Evolutionary conservation across 2,888 invertebrate species (phyloP).

Genomic region (Pilophorus perplexus): DNA sequence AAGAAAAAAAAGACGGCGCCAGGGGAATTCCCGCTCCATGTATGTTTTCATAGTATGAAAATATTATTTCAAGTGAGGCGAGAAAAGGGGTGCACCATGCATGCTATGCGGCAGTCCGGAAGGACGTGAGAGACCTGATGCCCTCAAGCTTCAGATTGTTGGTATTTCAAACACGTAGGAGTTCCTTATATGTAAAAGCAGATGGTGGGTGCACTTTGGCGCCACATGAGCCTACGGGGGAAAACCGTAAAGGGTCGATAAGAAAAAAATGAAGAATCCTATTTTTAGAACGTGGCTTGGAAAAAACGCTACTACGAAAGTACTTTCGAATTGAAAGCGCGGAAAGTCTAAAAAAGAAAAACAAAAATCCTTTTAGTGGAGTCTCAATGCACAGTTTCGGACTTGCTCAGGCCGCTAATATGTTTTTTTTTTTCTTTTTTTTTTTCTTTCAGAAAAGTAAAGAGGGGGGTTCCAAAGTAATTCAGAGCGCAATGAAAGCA

Average conservation of each 20-base stretch:
- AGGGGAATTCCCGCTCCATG: too few relatives aligned
- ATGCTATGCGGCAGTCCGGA: too few relatives aligned
- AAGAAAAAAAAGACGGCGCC: too few relatives aligned
- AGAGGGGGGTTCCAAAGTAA: not conserved
- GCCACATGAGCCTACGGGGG: not conserved
- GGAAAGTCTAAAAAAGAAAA: not conserved
- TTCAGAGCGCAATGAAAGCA: constrained; percentile 8
- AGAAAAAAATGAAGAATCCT: too few relatives aligned
- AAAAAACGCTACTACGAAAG: not conserved
- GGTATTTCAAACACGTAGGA: not conserved
- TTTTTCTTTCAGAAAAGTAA: not conserved
- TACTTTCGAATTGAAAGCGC: not conserved
- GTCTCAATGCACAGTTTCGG: not conserved
- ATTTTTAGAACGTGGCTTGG: too few relatives aligned
- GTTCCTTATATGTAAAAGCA: not conserved
- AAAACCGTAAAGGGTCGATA: not conserved
- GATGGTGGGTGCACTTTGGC: not conserved
- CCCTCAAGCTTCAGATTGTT: too few relatives aligned
- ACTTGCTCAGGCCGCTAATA: not conserved
- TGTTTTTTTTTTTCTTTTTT: too few relatives aligned
- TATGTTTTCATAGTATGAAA: too few relatives aligned
- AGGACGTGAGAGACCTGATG: too few relatives aligned
- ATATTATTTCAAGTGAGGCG: too few relatives aligned
- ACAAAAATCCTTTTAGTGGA: not conserved
- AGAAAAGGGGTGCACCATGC: too few relatives aligned